Base-by-base conservation (phyloP, 2,113 vertebrate species). In the Lota lota region DNA sequence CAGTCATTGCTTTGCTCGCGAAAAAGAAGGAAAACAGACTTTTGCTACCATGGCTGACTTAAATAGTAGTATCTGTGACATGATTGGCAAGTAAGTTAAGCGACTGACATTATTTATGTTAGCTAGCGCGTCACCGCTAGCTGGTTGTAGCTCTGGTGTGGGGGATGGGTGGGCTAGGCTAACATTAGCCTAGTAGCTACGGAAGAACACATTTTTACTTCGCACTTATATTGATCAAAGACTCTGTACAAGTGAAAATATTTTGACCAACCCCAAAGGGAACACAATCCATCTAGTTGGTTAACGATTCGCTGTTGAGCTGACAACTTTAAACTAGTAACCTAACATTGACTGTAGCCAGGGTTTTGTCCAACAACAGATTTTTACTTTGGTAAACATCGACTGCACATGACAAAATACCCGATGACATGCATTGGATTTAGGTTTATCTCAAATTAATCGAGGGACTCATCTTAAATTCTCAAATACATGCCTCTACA, bases 1-100 rank as follows among this genome's bases (percentile, higher is more conserved):
- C 83, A 93, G 93, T 93, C 93, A 93, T 89, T 93, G 93, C 87
- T 93, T 93, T 91, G 93, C 93, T 88, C 91, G 93, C 81, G 93
- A 93, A 87, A 93, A 93, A 87, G 93, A 93, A 92, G 92, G 91
- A 91, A 93, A 93, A 91, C 83, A 89, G 80, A 74, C 73, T 70
- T 57, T 72, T 58, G 80, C 50, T 66, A 85, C 71, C 74, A 92
- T 93, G 92, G 91, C 88, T 76, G 78, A 91, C 82, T 84, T 92
- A 78, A 92, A 83, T 87, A 91, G 85, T 73, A 87, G 88, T 88
- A 91, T 92, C 74, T 90, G 88, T 90, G 90, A 93, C 87, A 89
- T 90, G 89, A 92, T 91, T 82, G 91, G 87, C 77, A 93, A 90
- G 92, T 92, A 89, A 93, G 91, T 91, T 66, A 72, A 76, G 61